Evolutionary conservation across 2,888 invertebrate genomes (phyloP).

Genomic region (Drosophila picticornis): DNA sequence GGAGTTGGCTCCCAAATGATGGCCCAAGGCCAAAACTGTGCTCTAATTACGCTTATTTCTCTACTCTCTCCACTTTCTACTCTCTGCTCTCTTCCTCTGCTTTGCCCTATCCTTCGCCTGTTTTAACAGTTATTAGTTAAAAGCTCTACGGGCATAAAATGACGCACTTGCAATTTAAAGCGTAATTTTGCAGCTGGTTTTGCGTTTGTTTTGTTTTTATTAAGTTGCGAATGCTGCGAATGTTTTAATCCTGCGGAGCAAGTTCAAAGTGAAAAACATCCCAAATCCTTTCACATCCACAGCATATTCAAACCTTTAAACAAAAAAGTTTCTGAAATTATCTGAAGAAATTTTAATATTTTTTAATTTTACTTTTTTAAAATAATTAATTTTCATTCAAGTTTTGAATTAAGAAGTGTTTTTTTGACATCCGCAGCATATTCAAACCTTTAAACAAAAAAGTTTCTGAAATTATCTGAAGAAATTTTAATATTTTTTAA

Average conservation of each 20-base stretch:
- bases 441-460: too few relatives aligned
- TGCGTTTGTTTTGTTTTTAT: neutral
- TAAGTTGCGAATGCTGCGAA: neutral
- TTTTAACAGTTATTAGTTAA: conserved; percentile 20
- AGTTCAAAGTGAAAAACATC: neutral
- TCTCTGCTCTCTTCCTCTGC: neutral
- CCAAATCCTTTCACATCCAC: neutral
- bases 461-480: too few relatives aligned
- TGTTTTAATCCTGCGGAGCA: neutral
- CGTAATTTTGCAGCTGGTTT: conserved; percentile 11
- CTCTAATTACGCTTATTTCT: conserved; percentile 30
- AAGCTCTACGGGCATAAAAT: conserved; percentile 5
- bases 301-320: neutral
- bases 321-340: too few relatives aligned
- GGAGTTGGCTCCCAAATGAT: conserved; percentile 33
- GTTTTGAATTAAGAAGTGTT: too few relatives aligned
- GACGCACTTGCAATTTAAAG: conserved; percentile 14
- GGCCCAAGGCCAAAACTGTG: conserved; percentile 30
- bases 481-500: neutral
- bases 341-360: too few relatives aligned
- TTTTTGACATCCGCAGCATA: too few relatives aligned
- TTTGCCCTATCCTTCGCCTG: conserved; percentile 17
- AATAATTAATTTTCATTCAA: too few relatives aligned
- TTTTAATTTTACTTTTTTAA: too few relatives aligned
- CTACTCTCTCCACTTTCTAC: neutral